These are phyloP conservation scores for Rhogogaster chlorosoma DNA, from an alignment of 2,888 invertebrate genomes.

Conservation along the genomic window DNA sequence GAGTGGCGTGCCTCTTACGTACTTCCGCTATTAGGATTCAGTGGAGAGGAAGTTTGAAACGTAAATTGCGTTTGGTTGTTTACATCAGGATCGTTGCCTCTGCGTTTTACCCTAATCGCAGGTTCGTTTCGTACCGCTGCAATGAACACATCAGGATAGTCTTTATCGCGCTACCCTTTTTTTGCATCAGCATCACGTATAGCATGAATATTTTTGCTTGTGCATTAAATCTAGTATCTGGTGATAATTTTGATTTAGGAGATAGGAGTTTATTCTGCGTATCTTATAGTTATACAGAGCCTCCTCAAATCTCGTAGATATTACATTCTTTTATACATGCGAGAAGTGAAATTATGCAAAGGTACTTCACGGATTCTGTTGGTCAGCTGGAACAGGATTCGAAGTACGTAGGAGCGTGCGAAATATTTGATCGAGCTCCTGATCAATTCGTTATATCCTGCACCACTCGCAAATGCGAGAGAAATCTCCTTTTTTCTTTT, in stretches of 20 bases:
- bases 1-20: slow-evolving; percentile 47
- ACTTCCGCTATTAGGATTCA: slow-evolving; percentile 47
- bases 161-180: background rate
- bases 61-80: slow-evolving; percentile 40
- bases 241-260: slow-evolving; percentile 68
- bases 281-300: background rate
- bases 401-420: background rate
- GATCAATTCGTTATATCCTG: background rate
- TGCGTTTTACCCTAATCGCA: slow-evolving; percentile 5
- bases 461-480: background rate
- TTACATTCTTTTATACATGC: background rate
- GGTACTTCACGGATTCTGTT: slow-evolving; percentile 27
- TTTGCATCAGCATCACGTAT: background rate
- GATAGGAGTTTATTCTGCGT: slow-evolving; percentile 63
- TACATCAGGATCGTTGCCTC: slow-evolving; percentile 35
- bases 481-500: background rate
- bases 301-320: background rate
- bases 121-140: background rate
- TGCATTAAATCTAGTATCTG: slow-evolving; percentile 65
- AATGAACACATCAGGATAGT: background rate
- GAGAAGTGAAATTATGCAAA: slow-evolving; percentile 26
- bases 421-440: slow-evolving; percentile 16
- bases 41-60: slow-evolving; percentile 35
- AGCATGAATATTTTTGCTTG: background rate
- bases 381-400: background rate